phyloP scores from a whole-genome alignment of 1,140 invertebrate species.

The Apocrypta bakeri region DNA sequence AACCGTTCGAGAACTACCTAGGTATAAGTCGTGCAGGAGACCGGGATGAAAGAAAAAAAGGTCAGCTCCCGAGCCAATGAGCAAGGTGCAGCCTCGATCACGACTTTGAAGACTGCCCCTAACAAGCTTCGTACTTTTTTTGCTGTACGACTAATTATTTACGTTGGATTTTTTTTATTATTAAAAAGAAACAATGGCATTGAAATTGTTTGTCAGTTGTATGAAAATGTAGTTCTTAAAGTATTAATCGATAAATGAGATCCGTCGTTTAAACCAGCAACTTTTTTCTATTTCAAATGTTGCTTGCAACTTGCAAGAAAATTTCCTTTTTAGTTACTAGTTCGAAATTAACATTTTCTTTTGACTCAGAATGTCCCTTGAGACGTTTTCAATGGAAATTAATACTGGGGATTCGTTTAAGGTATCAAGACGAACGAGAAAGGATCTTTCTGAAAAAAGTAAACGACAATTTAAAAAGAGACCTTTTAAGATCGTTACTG shows the following conservation, averaged over 20 bases:
- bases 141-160: not conserved
- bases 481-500: too few species aligned
- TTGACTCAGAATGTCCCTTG: not conserved
- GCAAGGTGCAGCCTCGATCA: not conserved
- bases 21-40: not conserved
- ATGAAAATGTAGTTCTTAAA: too few species aligned
- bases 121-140: not conserved
- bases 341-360: not conserved
- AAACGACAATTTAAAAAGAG: too few species aligned
- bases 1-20: not conserved
- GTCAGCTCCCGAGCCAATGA: conserved; percentile 1
- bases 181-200: too few species aligned
- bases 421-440: too few species aligned
- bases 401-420: too few species aligned
- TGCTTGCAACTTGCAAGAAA: not conserved
- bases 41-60: not conserved
- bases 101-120: conserved; percentile 2
- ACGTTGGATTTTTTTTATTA: not conserved
- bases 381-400: too few species aligned
- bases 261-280: not conserved
- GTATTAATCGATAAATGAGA: too few species aligned
- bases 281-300: not conserved
- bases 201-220: too few species aligned
- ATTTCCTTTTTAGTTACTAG: not conserved
- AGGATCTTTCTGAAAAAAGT: too few species aligned